Percentiles rank a stretch among this genome's conserved stretches.
phyloP scores from a whole-genome alignment of 2,888 invertebrate genomes.

The Plagodis dolabraria region DNA sequence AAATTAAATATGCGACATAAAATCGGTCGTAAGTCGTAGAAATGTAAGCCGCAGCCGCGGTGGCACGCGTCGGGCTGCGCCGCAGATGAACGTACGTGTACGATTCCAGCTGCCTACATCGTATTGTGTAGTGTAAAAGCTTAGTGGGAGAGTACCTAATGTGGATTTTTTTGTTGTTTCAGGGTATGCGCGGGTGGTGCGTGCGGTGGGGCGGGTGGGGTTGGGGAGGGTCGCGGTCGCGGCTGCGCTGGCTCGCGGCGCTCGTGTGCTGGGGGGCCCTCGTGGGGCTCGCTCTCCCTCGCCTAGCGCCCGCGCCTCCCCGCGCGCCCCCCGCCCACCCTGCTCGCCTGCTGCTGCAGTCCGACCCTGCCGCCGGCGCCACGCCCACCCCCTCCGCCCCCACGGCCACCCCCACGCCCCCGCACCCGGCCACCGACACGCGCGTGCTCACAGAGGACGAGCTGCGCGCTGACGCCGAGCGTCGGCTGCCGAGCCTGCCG shows the following conservation, averaged over 20 bases:
- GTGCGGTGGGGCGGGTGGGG: conserved; percentile 52
- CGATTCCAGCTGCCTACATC: not conserved
- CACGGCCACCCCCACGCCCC: conserved; percentile 32
- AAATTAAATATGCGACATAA: no score
- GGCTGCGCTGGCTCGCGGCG: conserved; percentile 71
- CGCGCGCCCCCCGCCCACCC: conserved; percentile 44
- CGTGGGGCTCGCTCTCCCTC: conserved; percentile 64
- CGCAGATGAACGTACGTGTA: not conserved
- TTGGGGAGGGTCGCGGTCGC: conserved; percentile 60
- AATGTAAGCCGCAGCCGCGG: no score
- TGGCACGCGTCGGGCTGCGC: no score
- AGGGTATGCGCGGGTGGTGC: conserved; percentile 75
- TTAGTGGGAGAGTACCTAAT: not conserved
- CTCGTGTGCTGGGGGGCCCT: conserved; percentile 73
- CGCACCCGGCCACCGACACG: conserved; percentile 58
- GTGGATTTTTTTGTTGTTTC: conserved; percentile 36
- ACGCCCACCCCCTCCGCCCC: conserved; percentile 38
- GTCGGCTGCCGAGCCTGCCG: conserved; percentile 92
- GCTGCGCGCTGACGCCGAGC: conserved; percentile 91
- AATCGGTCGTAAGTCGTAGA: no score
- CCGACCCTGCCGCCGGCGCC: conserved; percentile 50
- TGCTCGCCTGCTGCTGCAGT: conserved; percentile 58
- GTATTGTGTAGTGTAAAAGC: not conserved
- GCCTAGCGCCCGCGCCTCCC: conserved; percentile 53
- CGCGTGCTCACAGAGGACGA: conserved; percentile 87